phyloP scores from a whole-genome alignment of 1,140 invertebrate species.

The Hirudo medicinalis region DNA sequence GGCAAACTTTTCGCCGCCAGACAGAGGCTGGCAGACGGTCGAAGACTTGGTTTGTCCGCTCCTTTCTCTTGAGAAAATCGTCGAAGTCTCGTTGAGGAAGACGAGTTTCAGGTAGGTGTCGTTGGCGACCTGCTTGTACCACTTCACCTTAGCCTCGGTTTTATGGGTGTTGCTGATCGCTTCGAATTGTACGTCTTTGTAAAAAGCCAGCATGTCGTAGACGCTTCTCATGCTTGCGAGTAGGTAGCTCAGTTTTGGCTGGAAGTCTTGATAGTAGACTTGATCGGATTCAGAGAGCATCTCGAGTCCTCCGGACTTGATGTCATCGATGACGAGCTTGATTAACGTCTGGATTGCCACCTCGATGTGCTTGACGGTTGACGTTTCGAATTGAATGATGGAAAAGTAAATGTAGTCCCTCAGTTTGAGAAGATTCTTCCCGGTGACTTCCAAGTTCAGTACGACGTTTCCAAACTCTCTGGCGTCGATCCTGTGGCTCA shows the following conservation, averaged over 20 bases:
- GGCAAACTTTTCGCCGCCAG: too few relatives aligned
- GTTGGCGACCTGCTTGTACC: constrained; percentile 9
- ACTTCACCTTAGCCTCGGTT: not conserved
- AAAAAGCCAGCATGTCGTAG: constrained; percentile 5
- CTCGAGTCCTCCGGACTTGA: not conserved
- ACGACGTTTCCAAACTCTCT: not conserved
- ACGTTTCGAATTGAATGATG: not conserved
- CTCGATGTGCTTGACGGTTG: not conserved
- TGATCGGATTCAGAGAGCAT: not conserved
- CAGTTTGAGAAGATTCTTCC: not conserved
- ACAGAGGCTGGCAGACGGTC: too few relatives aligned
- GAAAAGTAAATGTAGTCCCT: constrained; percentile 13
- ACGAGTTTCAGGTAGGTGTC: constrained; percentile 7
- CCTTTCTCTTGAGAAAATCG: not conserved
- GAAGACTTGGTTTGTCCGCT: too few relatives aligned
- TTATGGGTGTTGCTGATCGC: not conserved
- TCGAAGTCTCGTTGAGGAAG: constrained; percentile 1
- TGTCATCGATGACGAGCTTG: not conserved
- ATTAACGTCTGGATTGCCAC: not conserved
- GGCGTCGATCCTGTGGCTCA: constrained; percentile 3
- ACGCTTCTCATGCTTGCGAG: not conserved
- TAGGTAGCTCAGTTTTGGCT: constrained; percentile 13
- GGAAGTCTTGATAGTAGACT: not conserved
- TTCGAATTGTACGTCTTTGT: not conserved
- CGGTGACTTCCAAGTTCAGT: not conserved